phyloP scores from a whole-genome alignment of 2,113 vertebrate genomes.

The Centropristis striata region DNA sequence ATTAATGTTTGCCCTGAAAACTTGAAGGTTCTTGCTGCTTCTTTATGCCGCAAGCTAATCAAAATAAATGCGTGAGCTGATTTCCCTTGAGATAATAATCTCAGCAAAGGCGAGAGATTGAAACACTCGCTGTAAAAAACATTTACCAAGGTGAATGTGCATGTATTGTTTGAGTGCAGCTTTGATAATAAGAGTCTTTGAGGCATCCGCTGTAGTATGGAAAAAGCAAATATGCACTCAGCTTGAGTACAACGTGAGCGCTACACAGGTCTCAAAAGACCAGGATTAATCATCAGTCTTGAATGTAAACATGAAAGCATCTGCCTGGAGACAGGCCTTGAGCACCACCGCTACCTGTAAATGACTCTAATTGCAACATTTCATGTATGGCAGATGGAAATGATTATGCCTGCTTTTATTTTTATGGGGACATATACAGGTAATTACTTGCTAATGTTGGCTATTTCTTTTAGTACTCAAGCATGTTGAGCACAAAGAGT shows the following conservation, averaged over 20 bases:
- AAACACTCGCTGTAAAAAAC: constrained; percentile 6
- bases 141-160: constrained; percentile 24
- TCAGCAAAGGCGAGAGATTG: constrained; percentile 26
- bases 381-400: constrained; percentile 45
- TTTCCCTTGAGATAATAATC: constrained; percentile 54
- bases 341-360: background rate
- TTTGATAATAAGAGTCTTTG: constrained; percentile 24
- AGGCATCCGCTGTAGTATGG: background rate
- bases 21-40: constrained; percentile 43
- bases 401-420: constrained; percentile 46
- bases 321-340: background rate
- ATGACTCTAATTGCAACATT: constrained; percentile 22
- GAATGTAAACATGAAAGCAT: constrained; percentile 13
- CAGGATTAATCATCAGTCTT: background rate
- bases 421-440: constrained; percentile 51
- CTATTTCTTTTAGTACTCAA: constrained; percentile 38
- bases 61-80: constrained; percentile 42
- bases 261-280: background rate
- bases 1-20: constrained; percentile 30
- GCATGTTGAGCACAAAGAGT: background rate
- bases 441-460: constrained; percentile 42
- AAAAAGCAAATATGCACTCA: background rate
- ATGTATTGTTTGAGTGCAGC: constrained; percentile 9
- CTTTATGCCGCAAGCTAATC: constrained; percentile 42
- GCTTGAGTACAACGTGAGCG: background rate